Evolutionary conservation across 2,113 vertebrate genomes (phyloP), one percentile per base, ranked within the genome.

Genomic region (Brachionichthys hirsutus): DNA sequence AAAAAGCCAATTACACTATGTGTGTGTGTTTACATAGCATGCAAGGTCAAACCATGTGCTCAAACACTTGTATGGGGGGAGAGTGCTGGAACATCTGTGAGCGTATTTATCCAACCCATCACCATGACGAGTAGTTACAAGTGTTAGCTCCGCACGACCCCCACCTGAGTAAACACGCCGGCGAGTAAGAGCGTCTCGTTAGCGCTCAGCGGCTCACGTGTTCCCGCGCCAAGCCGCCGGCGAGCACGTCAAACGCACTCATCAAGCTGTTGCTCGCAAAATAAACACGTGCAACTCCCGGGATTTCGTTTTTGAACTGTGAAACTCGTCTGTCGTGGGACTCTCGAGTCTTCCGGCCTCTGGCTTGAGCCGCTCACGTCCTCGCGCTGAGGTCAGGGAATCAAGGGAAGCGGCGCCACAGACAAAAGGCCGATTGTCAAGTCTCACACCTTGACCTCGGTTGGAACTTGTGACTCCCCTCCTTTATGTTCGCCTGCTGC

Each of bases 401-500:
- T 87, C 73, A 87, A 84, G 87, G 80, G n/a, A n/a, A 57, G 73
- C 47, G 51, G 57, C 77, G 70, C 70, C 64, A 53, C 77, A 80
- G 87, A 90, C 90, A 90, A 90, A 83, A 78, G 65, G 81, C 17
- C 72, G 58, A 87, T 89, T 92, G 87, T 90, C 72, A 77, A 77
- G 75, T 84, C 85, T 82, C 71, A 89, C 80, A 87, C 80, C 77
- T 80, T 89, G 87, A 89, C 88, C 88, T 76, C 73, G 2, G 74
- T 56, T 87, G 89, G 80, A 90, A 89, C 82, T 85, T 63, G 75
- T 41, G 78, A 81, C 84, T 83, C 64, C 38, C 38, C 62, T 63
- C 78, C 71, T 88, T 84, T 54, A 81, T 85, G 77, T 70, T 73
- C 8, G 59, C 63, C 78, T 54, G 70, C 82, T 40, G 81, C 80